phyloP scores from a whole-genome alignment of 1,140 invertebrate species.

The Aphaenogaster rudis region DNA sequence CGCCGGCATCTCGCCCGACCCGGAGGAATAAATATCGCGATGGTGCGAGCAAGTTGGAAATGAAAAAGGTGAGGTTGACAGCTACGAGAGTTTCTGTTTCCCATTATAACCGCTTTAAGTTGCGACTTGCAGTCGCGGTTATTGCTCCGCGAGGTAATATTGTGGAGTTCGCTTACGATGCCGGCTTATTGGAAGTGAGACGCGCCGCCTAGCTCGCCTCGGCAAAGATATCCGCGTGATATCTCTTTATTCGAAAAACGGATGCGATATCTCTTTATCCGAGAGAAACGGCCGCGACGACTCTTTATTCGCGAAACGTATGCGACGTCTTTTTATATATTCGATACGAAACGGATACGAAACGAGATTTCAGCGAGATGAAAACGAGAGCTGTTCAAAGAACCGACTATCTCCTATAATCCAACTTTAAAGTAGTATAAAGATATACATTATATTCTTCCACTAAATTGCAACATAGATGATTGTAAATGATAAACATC shows the following conservation, averaged over 20 bases:
- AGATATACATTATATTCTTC: neutral
- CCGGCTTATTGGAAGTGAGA: conserved; percentile 58
- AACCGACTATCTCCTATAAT: conserved; percentile 11
- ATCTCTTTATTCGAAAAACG: conserved; percentile 62
- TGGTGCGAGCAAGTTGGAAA: conserved; percentile 49
- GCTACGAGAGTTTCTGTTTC: conserved; percentile 63
- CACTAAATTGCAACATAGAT: neutral
- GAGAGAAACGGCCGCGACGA: conserved; percentile 53
- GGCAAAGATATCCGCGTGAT: conserved; percentile 31
- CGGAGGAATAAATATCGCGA: conserved; percentile 54
- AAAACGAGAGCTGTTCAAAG: conserved; percentile 35
- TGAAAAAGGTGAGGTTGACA: conserved; percentile 63
- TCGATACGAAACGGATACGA: conserved; percentile 50
- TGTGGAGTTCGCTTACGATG: conserved; percentile 48
- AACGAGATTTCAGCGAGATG: conserved; percentile 24
- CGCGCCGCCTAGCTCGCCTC: conserved; percentile 17
- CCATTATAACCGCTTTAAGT: conserved; percentile 60
- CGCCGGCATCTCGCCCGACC: conserved; percentile 18
- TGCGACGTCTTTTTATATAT: conserved; percentile 57
- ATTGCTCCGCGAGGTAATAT: conserved; percentile 62
- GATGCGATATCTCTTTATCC: conserved; percentile 53
- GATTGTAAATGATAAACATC: neutral
- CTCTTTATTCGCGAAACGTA: conserved; percentile 57
- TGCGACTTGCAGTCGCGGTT: conserved; percentile 54
- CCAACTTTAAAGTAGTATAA: conserved; percentile 36